These are phyloP conservation scores for Anser cygnoides DNA, from an alignment of 2,113 vertebrate species.

Conservation along the genomic window DNA sequence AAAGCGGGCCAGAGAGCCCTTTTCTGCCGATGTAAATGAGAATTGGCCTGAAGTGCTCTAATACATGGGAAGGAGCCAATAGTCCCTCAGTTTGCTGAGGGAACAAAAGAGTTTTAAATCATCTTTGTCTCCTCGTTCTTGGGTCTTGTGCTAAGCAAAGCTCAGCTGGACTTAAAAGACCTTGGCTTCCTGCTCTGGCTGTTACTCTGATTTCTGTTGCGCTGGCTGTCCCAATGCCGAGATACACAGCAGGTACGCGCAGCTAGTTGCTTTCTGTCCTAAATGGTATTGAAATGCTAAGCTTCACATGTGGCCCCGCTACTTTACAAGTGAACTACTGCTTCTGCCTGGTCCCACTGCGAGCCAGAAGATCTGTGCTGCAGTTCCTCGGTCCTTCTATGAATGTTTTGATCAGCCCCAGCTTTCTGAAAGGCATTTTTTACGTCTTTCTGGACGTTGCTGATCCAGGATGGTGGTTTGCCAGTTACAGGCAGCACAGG, in stretches of 20 bases:
- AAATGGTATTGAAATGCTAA: background rate
- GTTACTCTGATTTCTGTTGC: background rate
- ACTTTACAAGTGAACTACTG: background rate
- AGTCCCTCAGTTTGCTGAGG: background rate
- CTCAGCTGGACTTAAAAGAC: background rate
- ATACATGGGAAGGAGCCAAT: background rate
- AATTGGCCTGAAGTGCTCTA: slow-evolving; percentile 31
- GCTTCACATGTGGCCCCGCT: background rate
- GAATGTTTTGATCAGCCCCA: background rate
- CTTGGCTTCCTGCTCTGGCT: background rate
- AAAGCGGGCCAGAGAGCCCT: slow-evolving; percentile 18
- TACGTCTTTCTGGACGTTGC: background rate
- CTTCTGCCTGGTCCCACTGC: background rate
- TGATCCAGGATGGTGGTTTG: background rate
- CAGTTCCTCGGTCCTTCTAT: background rate
- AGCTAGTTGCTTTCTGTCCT: background rate
- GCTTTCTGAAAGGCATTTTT: background rate
- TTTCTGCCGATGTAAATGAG: slow-evolving; percentile 39
- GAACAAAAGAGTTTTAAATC: slow-evolving; percentile 38
- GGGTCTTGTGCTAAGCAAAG: background rate
- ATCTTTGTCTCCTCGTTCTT: slow-evolving; percentile 23
- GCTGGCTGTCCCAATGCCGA: fast-evolving
- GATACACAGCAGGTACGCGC: background rate
- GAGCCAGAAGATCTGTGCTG: background rate
- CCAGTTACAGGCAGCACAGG: background rate